Percentiles rank a stretch among this genome's conserved stretches.
These are phyloP conservation scores for Sciurus carolinensis DNA, from an alignment of 2,797 vertebrate genomes.

Conservation along the genomic window DNA sequence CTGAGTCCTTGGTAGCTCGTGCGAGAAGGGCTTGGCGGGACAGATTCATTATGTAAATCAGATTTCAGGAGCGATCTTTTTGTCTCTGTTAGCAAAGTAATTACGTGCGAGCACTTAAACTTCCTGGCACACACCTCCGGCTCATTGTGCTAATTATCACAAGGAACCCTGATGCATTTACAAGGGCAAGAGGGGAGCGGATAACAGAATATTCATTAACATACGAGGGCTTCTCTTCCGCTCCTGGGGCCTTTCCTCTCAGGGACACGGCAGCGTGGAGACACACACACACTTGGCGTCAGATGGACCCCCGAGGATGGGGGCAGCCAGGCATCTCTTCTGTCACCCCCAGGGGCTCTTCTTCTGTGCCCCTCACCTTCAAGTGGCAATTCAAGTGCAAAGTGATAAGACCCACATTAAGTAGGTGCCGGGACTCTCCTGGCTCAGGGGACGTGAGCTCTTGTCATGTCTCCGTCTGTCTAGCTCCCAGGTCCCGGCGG, in stretches of 20 bases:
- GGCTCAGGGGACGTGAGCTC: background rate
- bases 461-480: rapidly evolving
- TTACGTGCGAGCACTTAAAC: background rate
- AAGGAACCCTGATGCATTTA: background rate
- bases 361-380: background rate
- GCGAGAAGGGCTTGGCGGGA: background rate
- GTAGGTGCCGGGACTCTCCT: background rate
- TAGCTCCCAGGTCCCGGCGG: background rate
- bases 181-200: background rate
- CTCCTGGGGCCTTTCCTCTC: background rate
- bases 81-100: conserved; percentile 58
- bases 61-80: conserved; percentile 46
- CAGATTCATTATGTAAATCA: conserved; percentile 48
- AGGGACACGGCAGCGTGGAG: background rate
- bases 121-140: background rate
- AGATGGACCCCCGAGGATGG: background rate
- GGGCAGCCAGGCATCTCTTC: background rate
- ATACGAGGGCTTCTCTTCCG: background rate
- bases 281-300: rapidly evolving
- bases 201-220: background rate
- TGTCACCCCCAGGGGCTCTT: background rate
- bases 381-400: background rate
- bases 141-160: conserved; percentile 39
- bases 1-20: background rate
- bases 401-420: background rate